These are phyloP conservation scores for Acleris laterana DNA, from an alignment of 2,888 invertebrate genomes.

Conservation along the genomic window DNA sequence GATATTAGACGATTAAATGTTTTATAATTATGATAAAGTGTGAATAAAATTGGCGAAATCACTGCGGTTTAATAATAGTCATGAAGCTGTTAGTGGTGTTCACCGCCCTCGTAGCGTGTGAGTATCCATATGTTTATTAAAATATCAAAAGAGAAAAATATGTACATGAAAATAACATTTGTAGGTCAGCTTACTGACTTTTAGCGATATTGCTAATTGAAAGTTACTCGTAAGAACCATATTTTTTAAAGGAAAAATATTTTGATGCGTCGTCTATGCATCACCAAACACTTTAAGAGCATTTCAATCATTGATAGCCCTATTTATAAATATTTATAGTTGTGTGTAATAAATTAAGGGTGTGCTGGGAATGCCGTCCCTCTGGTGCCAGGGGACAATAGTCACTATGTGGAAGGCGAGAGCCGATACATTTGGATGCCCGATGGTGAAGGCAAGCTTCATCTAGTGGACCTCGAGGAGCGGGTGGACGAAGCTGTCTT, in stretches of 20 bases:
- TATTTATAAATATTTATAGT: too few relatives aligned
- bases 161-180: too few relatives aligned
- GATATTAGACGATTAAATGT: too few relatives aligned
- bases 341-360: constrained; percentile 39
- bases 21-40: too few relatives aligned
- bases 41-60: too few relatives aligned
- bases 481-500: constrained; percentile 46
- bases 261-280: too few relatives aligned
- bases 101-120: constrained; percentile 33
- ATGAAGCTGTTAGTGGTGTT: constrained; percentile 39
- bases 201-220: too few relatives aligned
- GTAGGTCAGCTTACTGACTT: too few relatives aligned
- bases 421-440: constrained; percentile 67
- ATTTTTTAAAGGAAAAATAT: too few relatives aligned
- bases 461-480: constrained; percentile 58
- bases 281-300: too few relatives aligned
- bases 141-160: not conserved
- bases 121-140: constrained; percentile 10
- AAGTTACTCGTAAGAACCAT: too few relatives aligned
- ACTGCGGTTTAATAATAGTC: not conserved
- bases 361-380: constrained; percentile 52
- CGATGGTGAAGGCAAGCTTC: constrained; percentile 57
- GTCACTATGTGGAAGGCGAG: constrained; percentile 61
- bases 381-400: constrained; percentile 56
- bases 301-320: too few relatives aligned